Conservation (phyloP, 2,113 vertebrate species). For the Pristiophorus japonicus region DNA sequence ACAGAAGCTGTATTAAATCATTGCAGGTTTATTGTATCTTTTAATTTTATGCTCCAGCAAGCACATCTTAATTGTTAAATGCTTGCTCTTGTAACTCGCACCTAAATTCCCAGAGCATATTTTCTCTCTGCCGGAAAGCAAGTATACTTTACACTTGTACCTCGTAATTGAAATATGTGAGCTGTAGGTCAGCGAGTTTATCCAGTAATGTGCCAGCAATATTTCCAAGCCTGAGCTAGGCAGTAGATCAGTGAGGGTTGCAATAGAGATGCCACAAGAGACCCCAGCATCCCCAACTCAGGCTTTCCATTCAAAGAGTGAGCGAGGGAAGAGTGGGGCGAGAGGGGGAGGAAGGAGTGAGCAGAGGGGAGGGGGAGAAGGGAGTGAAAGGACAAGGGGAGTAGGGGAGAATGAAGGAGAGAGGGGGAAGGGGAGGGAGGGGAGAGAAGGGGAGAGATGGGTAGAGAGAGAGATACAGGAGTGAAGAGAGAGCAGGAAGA, state of each 20-base stretch:
- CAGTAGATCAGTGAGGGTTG: background rate
- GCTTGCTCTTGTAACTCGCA: background rate
- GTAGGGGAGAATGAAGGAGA: background rate
- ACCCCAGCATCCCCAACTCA: too few species aligned
- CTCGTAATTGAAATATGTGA: background rate
- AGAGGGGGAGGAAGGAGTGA: background rate
- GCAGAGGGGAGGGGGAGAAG: background rate
- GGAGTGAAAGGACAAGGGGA: background rate
- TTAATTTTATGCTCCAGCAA: conserved; percentile 26
- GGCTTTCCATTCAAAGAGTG: background rate
- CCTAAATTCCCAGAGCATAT: background rate
- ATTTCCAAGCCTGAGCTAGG: background rate
- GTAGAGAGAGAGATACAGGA: too few species aligned
- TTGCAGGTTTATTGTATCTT: background rate
- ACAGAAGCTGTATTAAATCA: conserved; percentile 1
- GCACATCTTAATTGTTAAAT: conserved; percentile 10
- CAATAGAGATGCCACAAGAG: background rate
- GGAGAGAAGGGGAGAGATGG: background rate
- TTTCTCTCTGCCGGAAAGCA: background rate
- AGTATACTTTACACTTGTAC: background rate
- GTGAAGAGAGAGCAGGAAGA: background rate
- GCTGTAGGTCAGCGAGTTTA: background rate
- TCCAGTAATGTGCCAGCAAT: background rate
- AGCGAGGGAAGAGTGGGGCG: too few species aligned
- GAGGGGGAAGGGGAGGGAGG: background rate